Percentiles rank a stretch among this genome's conserved stretches.
These are phyloP conservation scores for Odontomachus brunneus DNA, from an alignment of 1,140 invertebrate species.

Conservation along the genomic window DNA sequence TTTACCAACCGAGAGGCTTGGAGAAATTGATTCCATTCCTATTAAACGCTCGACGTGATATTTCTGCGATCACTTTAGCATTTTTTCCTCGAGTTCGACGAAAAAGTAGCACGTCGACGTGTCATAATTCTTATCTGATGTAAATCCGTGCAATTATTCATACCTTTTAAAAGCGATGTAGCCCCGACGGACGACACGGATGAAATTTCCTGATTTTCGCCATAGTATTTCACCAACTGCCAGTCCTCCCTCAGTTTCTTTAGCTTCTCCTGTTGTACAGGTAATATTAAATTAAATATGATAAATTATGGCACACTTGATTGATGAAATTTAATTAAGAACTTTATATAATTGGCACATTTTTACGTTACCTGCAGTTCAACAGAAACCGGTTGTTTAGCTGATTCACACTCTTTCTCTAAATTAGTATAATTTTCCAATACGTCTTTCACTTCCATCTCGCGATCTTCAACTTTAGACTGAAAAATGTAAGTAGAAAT, in stretches of 20 bases:
- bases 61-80: not conserved
- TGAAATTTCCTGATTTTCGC: constrained; percentile 74
- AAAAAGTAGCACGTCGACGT: not conserved
- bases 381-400: constrained; percentile 86
- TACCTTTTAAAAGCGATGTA: constrained; percentile 73
- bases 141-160: constrained; percentile 32
- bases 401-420: constrained; percentile 87
- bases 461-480: constrained; percentile 86
- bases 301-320: not conserved
- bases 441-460: constrained; percentile 88
- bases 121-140: not conserved
- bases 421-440: constrained; percentile 90
- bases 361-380: constrained; percentile 86
- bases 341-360: not conserved
- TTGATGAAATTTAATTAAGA: not conserved
- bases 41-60: not conserved
- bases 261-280: constrained; percentile 84
- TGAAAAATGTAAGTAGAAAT: constrained; percentile 70
- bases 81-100: not conserved
- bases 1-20: constrained; percentile 47
- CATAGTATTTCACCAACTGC: constrained; percentile 86
- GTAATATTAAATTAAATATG: constrained; percentile 18
- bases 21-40: constrained; percentile 23
- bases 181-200: constrained; percentile 15
- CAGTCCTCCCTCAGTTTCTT: constrained; percentile 88